Conservation (phyloP, 2,888 invertebrate species). For the Mechanitis mazaeus region DNA sequence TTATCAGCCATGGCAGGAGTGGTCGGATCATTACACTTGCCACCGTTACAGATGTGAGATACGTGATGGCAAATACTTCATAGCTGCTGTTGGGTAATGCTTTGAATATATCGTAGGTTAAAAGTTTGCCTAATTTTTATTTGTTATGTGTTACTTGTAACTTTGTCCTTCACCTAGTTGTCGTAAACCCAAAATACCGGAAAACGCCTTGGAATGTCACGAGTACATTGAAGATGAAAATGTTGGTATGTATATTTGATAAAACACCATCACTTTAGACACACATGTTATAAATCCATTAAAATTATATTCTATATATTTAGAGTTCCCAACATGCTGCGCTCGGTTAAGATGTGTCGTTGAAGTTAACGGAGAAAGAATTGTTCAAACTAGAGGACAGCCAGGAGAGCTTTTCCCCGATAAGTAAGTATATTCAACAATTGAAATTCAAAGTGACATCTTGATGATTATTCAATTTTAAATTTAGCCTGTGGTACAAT, state of each 20-base stretch:
- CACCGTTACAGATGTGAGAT: constrained; percentile 70
- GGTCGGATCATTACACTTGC: constrained; percentile 72
- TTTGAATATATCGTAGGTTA: too few relatives aligned
- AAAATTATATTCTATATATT: constrained; percentile 8
- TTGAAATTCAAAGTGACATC: too few relatives aligned
- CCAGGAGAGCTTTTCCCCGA: constrained; percentile 72
- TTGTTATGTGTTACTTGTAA: constrained; percentile 14
- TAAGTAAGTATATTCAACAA: constrained; percentile 46
- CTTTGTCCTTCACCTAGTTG: constrained; percentile 44
- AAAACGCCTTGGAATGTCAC: constrained; percentile 70
- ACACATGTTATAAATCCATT: not conserved
- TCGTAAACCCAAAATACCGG: constrained; percentile 70
- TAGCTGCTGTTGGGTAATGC: constrained; percentile 67
- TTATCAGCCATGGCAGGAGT: constrained; percentile 72
- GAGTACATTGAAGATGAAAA: constrained; percentile 73
- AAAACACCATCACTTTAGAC: not conserved
- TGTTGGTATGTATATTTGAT: constrained; percentile 47
- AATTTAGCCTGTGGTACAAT: too few relatives aligned
- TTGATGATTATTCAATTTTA: too few relatives aligned
- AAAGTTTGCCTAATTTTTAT: too few relatives aligned
- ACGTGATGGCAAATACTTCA: constrained; percentile 69
- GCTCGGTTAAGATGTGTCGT: constrained; percentile 67
- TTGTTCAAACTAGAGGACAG: constrained; percentile 68
- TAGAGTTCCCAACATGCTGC: constrained; percentile 71
- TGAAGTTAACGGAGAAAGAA: constrained; percentile 66